Evolutionary conservation across 2,888 invertebrate species (phyloP), one percentile per base, ranked within the genome.

Genomic region (Thereva nobilitata): DNA sequence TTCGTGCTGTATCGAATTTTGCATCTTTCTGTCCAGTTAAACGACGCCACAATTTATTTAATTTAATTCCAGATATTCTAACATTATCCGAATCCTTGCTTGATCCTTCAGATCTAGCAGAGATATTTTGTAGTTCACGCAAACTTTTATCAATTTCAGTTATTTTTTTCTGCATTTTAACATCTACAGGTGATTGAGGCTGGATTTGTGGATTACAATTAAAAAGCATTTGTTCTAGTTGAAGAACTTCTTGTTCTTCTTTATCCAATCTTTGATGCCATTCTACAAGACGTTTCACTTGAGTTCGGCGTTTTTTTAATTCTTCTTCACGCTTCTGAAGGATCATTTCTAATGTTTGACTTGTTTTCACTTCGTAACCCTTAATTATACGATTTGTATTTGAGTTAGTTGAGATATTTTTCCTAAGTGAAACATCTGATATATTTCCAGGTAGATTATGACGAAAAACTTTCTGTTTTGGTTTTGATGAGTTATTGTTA

Each of bases 261-360:
- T 82, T 81, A 71, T 84, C 78, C 38, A 85, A 76, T 64, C 82
- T 81, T 70, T 82, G 82, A 76, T 84, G 83, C 84, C 84, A 84
- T 79, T 82, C 77, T 71, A 84, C 74, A 63, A 85, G 74, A 69
- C 82, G 82, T 74, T 84, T 83, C 44, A 83, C 83, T 71, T 81
- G 80, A 73, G 82, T 78, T 57, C 82, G 77, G 34, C 84, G 79
- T 71, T 80, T 79, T 64, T 79, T 77, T 63, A 84, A 74, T 66
- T 82, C 82, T 45, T 77, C 78, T 75, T 84, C 84, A 63, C 83
- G 80, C 76, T 83, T 81, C 72, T 79, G 78, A 67, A 85, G 74
- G 23, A 76, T 71, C 23, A 73, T 72, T 68, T 75, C 75, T 50
- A 76, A 70, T 38, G 73, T 72, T 41, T 70, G 72, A 45, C 73